Percentiles rank a stretch among this genome's conserved stretches.
Conservation (phyloP, 1,140 invertebrate species). For the Theocolax elegans region DNA sequence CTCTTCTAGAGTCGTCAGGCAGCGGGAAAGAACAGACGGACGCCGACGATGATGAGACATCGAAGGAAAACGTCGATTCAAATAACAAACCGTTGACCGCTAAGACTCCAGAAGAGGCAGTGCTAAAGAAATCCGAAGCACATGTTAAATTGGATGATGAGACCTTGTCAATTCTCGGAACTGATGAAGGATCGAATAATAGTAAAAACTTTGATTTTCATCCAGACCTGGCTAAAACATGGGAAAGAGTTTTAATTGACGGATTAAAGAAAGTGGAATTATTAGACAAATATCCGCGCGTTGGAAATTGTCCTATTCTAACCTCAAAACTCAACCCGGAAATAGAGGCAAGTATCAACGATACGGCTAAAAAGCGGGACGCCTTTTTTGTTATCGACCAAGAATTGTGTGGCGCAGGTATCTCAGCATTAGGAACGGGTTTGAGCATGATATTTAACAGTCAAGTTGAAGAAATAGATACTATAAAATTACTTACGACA, state of each 20-base stretch:
- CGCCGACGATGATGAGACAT: no score
- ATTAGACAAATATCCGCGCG: slow-evolving; percentile 13
- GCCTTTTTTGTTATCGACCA: background rate
- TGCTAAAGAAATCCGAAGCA: no score
- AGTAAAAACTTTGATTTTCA: background rate
- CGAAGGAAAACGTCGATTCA: no score
- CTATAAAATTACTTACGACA: background rate
- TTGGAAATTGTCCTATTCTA: background rate
- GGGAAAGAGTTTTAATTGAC: slow-evolving; percentile 13
- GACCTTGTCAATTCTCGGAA: background rate
- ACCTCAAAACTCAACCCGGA: slow-evolving; percentile 12
- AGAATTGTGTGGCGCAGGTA: background rate
- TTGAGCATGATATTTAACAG: background rate
- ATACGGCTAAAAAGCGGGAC: slow-evolving; percentile 5
- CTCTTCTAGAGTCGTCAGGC: no score
- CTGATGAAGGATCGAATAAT: background rate
- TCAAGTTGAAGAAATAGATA: background rate
- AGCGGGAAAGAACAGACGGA: no score
- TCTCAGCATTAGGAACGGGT: slow-evolving; percentile 6
- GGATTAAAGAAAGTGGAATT: slow-evolving; percentile 14
- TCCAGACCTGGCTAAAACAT: background rate
- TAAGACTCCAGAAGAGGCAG: no score
- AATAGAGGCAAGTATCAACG: slow-evolving; percentile 18
- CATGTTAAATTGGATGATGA: slow-evolving; percentile 4
- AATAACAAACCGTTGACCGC: no score